A percentile compares a stretch with the other conserved stretches of the same genome.
Evolutionary conservation across 2,113 vertebrate species (phyloP).

Genomic region (Meles meles): DNA sequence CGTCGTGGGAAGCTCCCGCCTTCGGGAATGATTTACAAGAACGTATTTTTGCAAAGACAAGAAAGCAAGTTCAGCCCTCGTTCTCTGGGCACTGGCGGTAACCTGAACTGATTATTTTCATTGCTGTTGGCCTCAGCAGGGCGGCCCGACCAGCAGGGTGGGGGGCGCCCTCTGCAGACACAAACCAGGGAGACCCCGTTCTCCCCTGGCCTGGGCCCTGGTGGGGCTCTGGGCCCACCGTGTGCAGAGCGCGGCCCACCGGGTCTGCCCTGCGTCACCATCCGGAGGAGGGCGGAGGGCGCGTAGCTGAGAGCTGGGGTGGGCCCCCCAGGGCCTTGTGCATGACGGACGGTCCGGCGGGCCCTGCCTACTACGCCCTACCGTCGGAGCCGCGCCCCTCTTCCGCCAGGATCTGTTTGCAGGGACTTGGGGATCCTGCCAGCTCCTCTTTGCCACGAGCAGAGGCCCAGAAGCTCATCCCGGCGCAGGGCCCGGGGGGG

Average conservation of each 20-base stretch:
- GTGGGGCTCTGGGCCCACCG: background rate
- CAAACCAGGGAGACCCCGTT: background rate
- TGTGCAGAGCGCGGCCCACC: too few relatives aligned
- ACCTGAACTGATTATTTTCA: background rate
- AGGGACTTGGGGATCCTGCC: background rate
- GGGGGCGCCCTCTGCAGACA: background rate
- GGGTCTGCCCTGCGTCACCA: background rate
- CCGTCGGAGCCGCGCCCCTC: background rate
- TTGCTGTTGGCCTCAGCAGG: background rate
- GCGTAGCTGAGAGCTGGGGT: background rate
- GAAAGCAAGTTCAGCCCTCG: too few relatives aligned
- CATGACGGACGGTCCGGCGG: background rate
- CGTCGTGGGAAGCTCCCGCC: background rate
- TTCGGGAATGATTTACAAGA: background rate
- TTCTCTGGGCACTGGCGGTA: too few relatives aligned
- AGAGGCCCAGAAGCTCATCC: background rate
- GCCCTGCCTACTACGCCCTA: background rate
- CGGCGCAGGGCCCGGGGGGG: background rate
- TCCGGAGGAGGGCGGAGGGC: background rate
- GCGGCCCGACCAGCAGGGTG: too few relatives aligned
- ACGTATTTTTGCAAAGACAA: background rate
- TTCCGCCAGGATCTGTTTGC: background rate
- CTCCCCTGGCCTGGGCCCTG: background rate
- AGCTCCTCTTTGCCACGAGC: background rate
- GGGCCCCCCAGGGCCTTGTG: background rate